Percentiles rank a stretch among this genome's conserved stretches.
phyloP scores from a whole-genome alignment of 1,140 invertebrate species.

The Drosophila bocqueti region DNA sequence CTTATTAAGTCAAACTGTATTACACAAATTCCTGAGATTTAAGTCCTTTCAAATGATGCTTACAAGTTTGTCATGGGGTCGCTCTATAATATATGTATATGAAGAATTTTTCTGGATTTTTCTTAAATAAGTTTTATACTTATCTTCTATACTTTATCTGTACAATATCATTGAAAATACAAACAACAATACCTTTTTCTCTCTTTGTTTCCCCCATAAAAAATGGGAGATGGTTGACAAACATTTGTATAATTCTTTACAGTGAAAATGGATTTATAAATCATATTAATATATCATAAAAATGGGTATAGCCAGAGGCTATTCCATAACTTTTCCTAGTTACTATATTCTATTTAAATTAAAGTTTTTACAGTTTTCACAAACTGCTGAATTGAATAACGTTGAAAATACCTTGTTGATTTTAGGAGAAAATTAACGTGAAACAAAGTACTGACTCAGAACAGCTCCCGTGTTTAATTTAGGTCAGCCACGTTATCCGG shows the following conservation, averaged over 20 bases:
- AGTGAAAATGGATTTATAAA: background rate
- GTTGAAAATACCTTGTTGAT: conserved; percentile 17
- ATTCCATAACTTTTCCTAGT: background rate
- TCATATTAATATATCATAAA: background rate
- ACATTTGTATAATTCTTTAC: background rate
- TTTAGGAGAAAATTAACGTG: conserved; percentile 27
- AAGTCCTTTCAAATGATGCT: background rate
- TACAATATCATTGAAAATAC: background rate
- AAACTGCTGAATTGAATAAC: conserved; percentile 1
- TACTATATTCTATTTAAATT: background rate
- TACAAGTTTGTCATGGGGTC: background rate
- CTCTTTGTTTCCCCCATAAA: background rate
- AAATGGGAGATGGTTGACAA: background rate
- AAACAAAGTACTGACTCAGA: conserved; percentile 27
- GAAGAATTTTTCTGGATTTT: background rate
- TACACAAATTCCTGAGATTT: background rate
- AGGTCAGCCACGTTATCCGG: conserved; percentile 51
- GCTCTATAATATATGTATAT: background rate
- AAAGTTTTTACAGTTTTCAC: background rate
- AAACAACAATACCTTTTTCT: background rate
- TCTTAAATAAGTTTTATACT: background rate
- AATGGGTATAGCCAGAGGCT: background rate
- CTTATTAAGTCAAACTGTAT: background rate
- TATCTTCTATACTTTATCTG: too few species aligned
- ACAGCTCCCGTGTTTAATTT: conserved; percentile 35